A percentile compares a stretch with the other conserved stretches of the same genome.
phyloP scores from a whole-genome alignment of 2,113 vertebrate species.

The Cinclus mexicanus region DNA sequence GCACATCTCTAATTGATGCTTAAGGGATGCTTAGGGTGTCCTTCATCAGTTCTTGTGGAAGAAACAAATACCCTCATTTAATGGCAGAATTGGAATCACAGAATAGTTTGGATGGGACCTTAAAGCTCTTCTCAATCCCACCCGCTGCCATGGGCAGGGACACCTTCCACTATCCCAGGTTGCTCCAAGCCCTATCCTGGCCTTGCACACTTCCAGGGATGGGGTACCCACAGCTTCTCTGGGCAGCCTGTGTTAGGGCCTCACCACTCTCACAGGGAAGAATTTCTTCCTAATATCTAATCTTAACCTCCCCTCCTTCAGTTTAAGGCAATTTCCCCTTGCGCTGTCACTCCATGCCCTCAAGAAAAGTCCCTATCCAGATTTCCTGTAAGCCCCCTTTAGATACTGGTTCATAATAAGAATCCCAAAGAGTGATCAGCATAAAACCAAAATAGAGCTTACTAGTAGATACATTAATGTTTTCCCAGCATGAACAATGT shows the following conservation, averaged over 20 bases:
- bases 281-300: neutral
- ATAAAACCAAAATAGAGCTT: neutral
- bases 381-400: neutral
- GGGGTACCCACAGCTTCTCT: neutral
- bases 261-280: neutral
- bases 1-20: neutral
- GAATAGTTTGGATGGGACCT: neutral
- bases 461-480: neutral
- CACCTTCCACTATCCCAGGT: rapidly evolving
- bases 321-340: neutral
- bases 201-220: neutral
- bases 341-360: neutral
- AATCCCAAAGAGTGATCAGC: neutral
- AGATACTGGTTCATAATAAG: neutral
- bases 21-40: neutral
- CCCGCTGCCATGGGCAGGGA: neutral
- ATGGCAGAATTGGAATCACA: neutral
- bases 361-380: neutral
- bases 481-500: neutral
- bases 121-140: neutral
- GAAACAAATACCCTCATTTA: neutral
- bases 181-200: neutral
- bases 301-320: neutral
- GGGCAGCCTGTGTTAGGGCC: neutral
- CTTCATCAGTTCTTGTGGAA: neutral